Evolutionary conservation across 1,140 invertebrate genomes (phyloP), one percentile per base, ranked within the genome.

Genomic region (Platyscapa corneri): DNA sequence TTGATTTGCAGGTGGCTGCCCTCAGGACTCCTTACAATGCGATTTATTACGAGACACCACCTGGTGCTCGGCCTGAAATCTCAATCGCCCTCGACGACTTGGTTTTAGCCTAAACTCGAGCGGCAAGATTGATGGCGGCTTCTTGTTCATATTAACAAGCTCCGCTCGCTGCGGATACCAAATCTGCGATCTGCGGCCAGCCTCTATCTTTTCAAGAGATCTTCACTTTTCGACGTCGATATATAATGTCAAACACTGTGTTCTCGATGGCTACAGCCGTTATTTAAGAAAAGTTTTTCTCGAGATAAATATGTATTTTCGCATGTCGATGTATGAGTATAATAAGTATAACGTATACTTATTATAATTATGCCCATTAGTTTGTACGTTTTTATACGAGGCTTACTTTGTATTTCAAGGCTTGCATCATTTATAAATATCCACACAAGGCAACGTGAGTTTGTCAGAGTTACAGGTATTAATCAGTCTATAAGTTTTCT

Each of bases 1-100:
- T 92, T 89, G 91, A 92, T 92, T 92, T 89, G 91, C 91, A 92
- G 91, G 91, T 92, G 91, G 91, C 88, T 92, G 89, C 87, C 88
- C 88, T 81, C 74, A 89, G 90, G 89, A 92, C 89, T 89, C 90
- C 91, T 92, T 91, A 92, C 92, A 92, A 92, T 92, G 91, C 91
- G 91, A 93, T 93, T 92, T 93, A 93, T 92, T 92, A 91, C 89
- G 74, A 84, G 86, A 89, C 89, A 90, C 90, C 92, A 93, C 92
- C 92, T 92, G 92, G 90, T 37, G 32, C 32, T 74, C 32, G 23
- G 3, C 3, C 64, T 90, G 88, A 92, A 92, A 91, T 91, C 90
- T 92, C 90, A 92, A 91, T 91, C 91, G 90, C 39, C 82, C 88
- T 37, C 88, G 89, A 86, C 86, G 82, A 86, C 83, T 86, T 88